Percentiles rank a stretch among this genome's conserved stretches.
Conservation (phyloP, 2,888 invertebrate species). For the Cerceris rybyensis region DNA sequence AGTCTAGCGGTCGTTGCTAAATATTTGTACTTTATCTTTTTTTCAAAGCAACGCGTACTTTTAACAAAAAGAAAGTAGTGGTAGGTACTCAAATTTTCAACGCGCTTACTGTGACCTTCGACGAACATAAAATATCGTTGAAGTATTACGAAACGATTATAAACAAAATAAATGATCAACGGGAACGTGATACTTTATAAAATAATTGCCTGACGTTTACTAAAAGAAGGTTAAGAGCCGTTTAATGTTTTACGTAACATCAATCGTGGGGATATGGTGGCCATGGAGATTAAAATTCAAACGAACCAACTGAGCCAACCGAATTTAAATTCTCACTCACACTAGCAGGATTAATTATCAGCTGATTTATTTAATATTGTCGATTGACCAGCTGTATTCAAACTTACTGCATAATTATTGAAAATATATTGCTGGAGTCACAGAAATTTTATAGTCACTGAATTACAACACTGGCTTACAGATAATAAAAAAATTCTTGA, state of each 20-base stretch:
- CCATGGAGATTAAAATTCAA: not conserved
- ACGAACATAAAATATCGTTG: not conserved
- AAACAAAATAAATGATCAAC: not conserved
- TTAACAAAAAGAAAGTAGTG: not conserved
- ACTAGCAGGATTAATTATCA: too few relatives aligned
- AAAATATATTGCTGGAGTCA: too few relatives aligned
- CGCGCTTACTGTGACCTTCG: not conserved
- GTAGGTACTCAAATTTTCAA: not conserved
- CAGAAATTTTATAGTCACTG: too few relatives aligned
- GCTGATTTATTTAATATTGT: too few relatives aligned
- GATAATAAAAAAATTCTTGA: too few relatives aligned
- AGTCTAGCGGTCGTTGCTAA: slow-evolving; percentile 67
- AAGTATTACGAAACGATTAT: not conserved
- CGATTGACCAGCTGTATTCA: too few relatives aligned
- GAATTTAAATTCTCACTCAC: too few relatives aligned
- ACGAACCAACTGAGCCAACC: too few relatives aligned
- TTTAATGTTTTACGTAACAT: not conserved
- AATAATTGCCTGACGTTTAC: too few relatives aligned
- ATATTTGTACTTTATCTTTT: slow-evolving; percentile 59
- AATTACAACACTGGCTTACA: too few relatives aligned
- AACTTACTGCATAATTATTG: too few relatives aligned
- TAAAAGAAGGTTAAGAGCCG: not conserved
- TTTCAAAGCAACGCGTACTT: not conserved
- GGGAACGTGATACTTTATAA: not conserved
- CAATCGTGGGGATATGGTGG: not conserved